Percentiles rank a stretch among this genome's conserved stretches.
Evolutionary conservation across 2,797 vertebrate species (phyloP).

Genomic region (Pangasius macronema): DNA sequence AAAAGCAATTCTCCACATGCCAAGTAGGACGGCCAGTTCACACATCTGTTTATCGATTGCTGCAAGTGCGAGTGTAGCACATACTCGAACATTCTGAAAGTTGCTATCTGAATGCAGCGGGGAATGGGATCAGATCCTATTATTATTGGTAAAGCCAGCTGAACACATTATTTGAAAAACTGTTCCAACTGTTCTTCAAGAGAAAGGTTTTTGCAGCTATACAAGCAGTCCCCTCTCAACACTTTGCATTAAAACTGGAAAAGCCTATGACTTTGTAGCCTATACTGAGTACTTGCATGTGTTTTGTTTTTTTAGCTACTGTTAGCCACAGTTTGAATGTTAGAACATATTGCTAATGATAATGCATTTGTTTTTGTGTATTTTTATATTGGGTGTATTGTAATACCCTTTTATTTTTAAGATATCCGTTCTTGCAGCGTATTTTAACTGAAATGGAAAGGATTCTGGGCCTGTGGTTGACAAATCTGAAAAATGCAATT

Average conservation of each 20-base stretch:
- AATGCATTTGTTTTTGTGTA: background rate
- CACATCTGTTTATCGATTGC: conserved; percentile 7
- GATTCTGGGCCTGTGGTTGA: background rate
- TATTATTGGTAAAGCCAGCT: background rate
- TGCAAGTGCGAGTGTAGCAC: background rate
- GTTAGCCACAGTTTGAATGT: background rate
- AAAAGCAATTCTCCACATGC: background rate
- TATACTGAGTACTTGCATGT: background rate
- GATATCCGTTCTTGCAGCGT: background rate
- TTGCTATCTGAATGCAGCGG: too few species aligned
- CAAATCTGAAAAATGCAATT: background rate
- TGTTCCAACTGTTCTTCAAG: background rate
- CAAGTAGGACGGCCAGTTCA: background rate
- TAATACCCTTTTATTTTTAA: background rate
- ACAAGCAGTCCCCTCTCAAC: background rate
- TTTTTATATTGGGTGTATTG: background rate
- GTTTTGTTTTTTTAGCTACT: background rate
- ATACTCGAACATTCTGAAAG: background rate
- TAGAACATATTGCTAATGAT: background rate
- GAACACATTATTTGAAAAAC: background rate
- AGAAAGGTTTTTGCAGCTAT: background rate
- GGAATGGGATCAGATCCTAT: too few species aligned
- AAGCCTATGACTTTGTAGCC: background rate
- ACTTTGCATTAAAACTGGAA: background rate
- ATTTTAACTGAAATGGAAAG: background rate